Percentiles rank a stretch among this genome's conserved stretches.
Evolutionary conservation across 2,113 vertebrate genomes (phyloP).

Genomic region (Mus spicilegus): DNA sequence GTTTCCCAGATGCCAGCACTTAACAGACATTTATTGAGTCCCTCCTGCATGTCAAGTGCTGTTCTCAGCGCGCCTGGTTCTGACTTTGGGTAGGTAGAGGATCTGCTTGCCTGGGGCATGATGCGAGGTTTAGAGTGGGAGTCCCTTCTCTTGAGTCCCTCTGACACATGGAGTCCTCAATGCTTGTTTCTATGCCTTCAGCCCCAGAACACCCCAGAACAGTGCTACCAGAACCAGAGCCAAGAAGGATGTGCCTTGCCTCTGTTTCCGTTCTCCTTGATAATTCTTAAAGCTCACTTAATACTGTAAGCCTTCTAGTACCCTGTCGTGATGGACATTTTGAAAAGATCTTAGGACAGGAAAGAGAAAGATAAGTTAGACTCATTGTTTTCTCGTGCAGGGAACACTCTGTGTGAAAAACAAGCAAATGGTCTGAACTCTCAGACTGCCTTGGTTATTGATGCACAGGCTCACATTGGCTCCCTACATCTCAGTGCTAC

Average conservation of each 20-base stretch:
- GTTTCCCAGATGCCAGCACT: background rate
- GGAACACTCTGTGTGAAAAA: conserved; percentile 64
- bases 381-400: conserved; percentile 48
- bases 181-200: background rate
- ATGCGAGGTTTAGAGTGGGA: background rate
- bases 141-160: background rate
- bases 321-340: conserved; percentile 2
- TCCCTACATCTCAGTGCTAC: conserved; percentile 48
- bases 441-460: conserved; percentile 67
- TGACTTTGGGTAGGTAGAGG: background rate
- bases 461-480: conserved; percentile 41
- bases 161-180: background rate
- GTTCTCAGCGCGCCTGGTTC: background rate
- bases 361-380: conserved; percentile 47
- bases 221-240: background rate
- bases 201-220: background rate
- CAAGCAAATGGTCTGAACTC: conserved; percentile 54
- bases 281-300: background rate
- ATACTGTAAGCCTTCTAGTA: background rate
- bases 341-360: conserved; percentile 55
- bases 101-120: background rate
- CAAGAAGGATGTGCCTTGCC: background rate
- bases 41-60: background rate
- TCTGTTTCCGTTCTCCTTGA: background rate
- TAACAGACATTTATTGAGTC: background rate